phyloP scores from a whole-genome alignment of 2,888 invertebrate species.

The Crossocerus cetratus region DNA sequence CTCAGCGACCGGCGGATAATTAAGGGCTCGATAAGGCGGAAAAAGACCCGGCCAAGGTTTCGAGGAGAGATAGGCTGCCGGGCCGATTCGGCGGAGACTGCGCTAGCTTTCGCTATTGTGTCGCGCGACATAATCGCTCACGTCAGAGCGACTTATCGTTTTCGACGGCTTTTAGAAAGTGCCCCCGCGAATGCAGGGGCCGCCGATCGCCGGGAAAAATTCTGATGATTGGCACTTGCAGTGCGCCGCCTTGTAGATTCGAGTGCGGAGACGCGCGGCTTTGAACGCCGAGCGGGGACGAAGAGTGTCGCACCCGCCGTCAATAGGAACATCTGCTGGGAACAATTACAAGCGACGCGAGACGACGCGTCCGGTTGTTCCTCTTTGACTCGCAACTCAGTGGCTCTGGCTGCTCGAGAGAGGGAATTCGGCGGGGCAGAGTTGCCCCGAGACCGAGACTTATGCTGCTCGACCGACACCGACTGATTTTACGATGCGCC shows the following conservation, averaged over 20 bases:
- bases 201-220: no score
- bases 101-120: neutral
- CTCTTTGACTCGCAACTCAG: neutral
- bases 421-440: slow-evolving; percentile 53
- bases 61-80: no score
- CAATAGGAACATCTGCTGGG: slow-evolving; percentile 40
- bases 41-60: no score
- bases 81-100: no score
- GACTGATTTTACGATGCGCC: slow-evolving; percentile 60
- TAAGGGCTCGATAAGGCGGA: no score
- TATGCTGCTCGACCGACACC: slow-evolving; percentile 59
- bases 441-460: slow-evolving; percentile 55
- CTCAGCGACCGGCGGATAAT: neutral
- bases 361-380: slow-evolving; percentile 20
- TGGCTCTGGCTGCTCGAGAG: slow-evolving; percentile 32
- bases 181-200: no score
- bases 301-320: neutral
- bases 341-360: slow-evolving; percentile 48
- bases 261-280: neutral
- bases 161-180: no score
- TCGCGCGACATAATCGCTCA: neutral
- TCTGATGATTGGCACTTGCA: no score
- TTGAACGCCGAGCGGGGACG: neutral
- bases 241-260: neutral
- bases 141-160: neutral